These are phyloP conservation scores for Podarcis cretensis DNA, from an alignment of 2,113 vertebrate genomes.

Conservation along the genomic window DNA sequence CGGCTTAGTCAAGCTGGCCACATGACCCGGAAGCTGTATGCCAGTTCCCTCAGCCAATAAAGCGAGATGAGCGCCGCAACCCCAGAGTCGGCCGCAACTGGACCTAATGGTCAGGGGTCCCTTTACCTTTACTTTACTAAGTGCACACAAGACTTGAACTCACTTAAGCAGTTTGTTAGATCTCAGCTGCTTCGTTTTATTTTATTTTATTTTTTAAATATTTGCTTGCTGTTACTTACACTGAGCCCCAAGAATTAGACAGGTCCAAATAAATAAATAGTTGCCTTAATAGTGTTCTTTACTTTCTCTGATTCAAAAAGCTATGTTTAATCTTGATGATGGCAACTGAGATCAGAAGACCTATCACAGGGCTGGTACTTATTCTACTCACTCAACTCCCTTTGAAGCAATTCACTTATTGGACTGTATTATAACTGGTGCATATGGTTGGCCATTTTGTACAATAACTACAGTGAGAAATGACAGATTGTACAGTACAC, in stretches of 20 bases:
- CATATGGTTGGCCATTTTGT: background rate
- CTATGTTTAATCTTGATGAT: background rate
- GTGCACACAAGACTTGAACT: background rate
- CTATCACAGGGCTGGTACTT: background rate
- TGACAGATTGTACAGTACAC: background rate
- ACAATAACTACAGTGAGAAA: background rate
- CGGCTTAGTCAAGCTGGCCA: too few relatives aligned
- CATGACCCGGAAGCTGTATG: too few relatives aligned
- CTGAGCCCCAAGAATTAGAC: background rate
- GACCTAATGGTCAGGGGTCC: too few relatives aligned
- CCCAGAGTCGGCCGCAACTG: too few relatives aligned
- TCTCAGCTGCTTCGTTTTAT: background rate
- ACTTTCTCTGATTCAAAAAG: slow-evolving; percentile 6
- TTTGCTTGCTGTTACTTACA: background rate
- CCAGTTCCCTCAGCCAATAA: too few relatives aligned
- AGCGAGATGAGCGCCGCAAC: too few relatives aligned
- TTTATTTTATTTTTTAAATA: background rate
- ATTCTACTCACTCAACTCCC: too few relatives aligned
- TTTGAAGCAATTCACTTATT: background rate
- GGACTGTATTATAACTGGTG: background rate
- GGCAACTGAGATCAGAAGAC: background rate
- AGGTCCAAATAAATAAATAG: background rate
- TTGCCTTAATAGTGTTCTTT: background rate
- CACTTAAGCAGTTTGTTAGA: background rate
- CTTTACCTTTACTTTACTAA: too few relatives aligned